Evolutionary conservation across 2,797 vertebrate species (phyloP).

Genomic region (Meriones psammophilus): DNA sequence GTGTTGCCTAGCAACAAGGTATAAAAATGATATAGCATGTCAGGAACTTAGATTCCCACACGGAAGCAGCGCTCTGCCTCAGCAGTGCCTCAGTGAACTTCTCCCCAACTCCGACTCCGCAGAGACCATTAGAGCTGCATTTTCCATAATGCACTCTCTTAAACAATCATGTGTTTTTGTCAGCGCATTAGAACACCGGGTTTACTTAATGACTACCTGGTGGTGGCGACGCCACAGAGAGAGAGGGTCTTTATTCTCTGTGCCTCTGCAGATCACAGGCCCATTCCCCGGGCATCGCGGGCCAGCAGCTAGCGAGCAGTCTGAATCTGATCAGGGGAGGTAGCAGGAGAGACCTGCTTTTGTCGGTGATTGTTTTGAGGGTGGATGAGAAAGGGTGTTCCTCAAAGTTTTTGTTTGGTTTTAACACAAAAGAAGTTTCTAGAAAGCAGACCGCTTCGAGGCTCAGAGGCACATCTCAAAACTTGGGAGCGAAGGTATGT

Average conservation of each 20-base stretch:
- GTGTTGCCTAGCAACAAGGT: conserved; percentile 90
- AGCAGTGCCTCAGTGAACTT: conserved; percentile 85
- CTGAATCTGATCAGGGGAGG: conserved; percentile 3
- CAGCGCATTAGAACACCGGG: conserved; percentile 87
- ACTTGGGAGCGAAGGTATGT: neutral
- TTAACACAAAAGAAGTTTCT: neutral
- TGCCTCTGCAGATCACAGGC: conserved; percentile 84
- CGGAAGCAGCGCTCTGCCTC: conserved; percentile 88
- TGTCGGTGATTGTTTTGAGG: neutral
- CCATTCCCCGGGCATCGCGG: conserved; percentile 73
- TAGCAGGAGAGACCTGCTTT: neutral
- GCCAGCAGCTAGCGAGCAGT: conserved; percentile 47
- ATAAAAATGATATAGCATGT: conserved; percentile 89
- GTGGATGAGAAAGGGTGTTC: neutral
- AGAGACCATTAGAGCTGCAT: conserved; percentile 87
- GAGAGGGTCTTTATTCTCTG: conserved; percentile 67
- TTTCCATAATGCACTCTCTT: conserved; percentile 88
- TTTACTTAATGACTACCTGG: conserved; percentile 87
- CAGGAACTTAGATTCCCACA: conserved; percentile 88
- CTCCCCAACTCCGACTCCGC: conserved; percentile 86
- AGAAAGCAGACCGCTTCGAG: conserved; percentile 52
- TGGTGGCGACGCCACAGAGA: conserved; percentile 80
- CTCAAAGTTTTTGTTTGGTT: neutral
- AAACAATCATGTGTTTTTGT: conserved; percentile 90
- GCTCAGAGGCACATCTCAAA: neutral